phyloP scores from a whole-genome alignment of 2,888 invertebrate species.

The Zaprionus obscuricornis region DNA sequence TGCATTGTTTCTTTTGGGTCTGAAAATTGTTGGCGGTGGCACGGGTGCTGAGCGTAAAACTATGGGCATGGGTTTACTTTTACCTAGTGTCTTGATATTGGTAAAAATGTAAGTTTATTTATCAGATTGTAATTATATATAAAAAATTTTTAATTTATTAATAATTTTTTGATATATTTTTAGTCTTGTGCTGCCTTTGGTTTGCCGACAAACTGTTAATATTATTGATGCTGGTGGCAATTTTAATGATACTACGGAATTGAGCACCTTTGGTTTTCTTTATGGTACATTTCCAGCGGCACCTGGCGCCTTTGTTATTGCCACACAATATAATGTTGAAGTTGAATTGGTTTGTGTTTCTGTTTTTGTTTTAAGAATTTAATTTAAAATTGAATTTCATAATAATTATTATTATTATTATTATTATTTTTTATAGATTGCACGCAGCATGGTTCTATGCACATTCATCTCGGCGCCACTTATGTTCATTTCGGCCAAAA shows the following conservation, averaged over 20 bases:
- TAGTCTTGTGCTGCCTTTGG: conserved; percentile 91
- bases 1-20: conserved; percentile 94
- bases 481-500: conserved; percentile 97
- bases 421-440: conserved; percentile 87
- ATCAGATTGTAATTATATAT: too few relatives aligned
- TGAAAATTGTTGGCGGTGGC: conserved; percentile 97
- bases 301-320: conserved; percentile 97
- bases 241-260: conserved; percentile 89
- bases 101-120: conserved; percentile 95
- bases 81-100: conserved; percentile 94
- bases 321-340: conserved; percentile 93
- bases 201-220: conserved; percentile 93
- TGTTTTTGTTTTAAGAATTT: too few relatives aligned
- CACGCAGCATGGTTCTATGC: conserved; percentile 96
- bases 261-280: conserved; percentile 96
- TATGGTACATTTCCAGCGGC: conserved; percentile 98
- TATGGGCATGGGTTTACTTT: conserved; percentile 89
- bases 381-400: too few relatives aligned
- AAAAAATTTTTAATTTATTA: neutral
- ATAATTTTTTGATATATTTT: conserved; percentile 55
- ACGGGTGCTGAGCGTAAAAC: conserved; percentile 83
- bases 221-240: conserved; percentile 88
- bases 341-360: conserved; percentile 95
- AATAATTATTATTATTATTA: neutral
- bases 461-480: conserved; percentile 97